Base-by-base conservation (phyloP, 2,113 vertebrate species). In the Fulmarus glacialis region DNA sequence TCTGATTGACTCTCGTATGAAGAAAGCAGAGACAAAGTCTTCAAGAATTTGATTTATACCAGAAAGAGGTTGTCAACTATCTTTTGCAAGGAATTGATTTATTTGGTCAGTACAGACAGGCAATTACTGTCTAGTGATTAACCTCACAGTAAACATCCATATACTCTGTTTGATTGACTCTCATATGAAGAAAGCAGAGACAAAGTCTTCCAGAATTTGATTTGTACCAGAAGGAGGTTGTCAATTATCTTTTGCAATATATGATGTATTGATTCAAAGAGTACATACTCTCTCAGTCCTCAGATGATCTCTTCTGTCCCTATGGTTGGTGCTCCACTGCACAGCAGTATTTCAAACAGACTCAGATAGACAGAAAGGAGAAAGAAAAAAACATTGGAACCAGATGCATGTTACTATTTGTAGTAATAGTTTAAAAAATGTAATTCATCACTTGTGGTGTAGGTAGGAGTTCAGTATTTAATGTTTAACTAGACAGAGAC, bases 121-220 rank as follows among this genome's bases (percentile, higher is more conserved):
- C 79, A 97, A 92, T 97, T 97, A 95, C 78, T 94, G 64, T 90
- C 7, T 18, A 81, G 63, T 96, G 87, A 97, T 97, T 97, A 97
- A 96, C 74, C 52, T 94, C 40, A 74, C 36, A 62, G 45, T 80
- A 97, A 97, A 96, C 68, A 96, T 94, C 79, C 55, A 74, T 94
- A 67, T 52, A 73, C 23, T 82, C 26, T 74, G 23, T 93, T 96
- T 88, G 63, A 55, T 93, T 93, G 53, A 81, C 64, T 89, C 50
- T 95, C 50, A 52, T 43, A 63, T 21, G 43, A 80, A 90, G 55
- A 82, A 88, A 87, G 15, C 40, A 77, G 60, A 91, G 30, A 84
- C 53, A 64, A 40, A 71, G 64, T 87, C 23, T 94, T 92, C 29
- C 70, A 88, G 24, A 73, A 45, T 95, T 90, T 96, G 62, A 95